Conservation (phyloP, 2,888 invertebrate genomes). For the Cactoblastis cactorum region DNA sequence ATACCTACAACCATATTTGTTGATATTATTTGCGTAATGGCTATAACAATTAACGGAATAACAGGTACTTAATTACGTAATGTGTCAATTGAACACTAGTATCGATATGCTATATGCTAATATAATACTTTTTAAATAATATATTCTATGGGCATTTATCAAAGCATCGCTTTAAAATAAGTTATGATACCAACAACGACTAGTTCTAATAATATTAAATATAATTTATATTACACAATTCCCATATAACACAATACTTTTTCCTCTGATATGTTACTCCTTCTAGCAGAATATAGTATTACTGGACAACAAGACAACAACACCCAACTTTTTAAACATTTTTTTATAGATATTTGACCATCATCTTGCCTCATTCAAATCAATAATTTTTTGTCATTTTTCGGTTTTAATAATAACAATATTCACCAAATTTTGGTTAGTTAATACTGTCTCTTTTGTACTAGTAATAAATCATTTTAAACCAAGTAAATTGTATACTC, state of each 20-base stretch:
- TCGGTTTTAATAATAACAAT: not conserved
- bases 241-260: conserved; percentile 18
- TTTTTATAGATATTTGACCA: not conserved
- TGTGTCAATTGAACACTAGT: conserved; percentile 4
- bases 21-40: not conserved
- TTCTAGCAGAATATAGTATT: not conserved
- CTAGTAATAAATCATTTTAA: not conserved
- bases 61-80: conserved; percentile 15
- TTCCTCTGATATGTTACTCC: conserved; percentile 29
- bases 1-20: too few relatives aligned
- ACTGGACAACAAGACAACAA: not conserved
- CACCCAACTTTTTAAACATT: not conserved
- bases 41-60: conserved; percentile 1
- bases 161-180: not conserved
- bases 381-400: not conserved
- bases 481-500: not conserved
- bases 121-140: not conserved
- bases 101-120: not conserved
- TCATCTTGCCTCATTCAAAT: not conserved
- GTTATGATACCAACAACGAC: not conserved
- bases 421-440: not conserved
- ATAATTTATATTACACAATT: not conserved
- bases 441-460: conserved; percentile 6
- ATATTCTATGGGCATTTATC: not conserved
- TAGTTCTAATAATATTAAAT: not conserved